Percentiles rank a stretch among this genome's conserved stretches.
These are phyloP conservation scores for Lasiommata megera DNA, from an alignment of 2,888 invertebrate species.

Conservation along the genomic window DNA sequence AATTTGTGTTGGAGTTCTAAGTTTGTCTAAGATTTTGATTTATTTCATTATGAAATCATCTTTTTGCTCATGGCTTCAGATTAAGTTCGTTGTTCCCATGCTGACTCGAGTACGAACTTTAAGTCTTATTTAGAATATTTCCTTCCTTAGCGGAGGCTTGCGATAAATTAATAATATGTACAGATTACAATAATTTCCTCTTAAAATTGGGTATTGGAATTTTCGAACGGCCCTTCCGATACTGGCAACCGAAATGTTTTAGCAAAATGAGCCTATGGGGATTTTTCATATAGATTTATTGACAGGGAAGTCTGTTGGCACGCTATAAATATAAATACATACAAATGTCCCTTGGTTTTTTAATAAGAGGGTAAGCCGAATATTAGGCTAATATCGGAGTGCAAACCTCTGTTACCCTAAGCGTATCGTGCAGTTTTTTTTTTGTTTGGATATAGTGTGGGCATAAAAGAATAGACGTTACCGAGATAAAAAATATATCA, in stretches of 20 bases:
- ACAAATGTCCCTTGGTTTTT: slow-evolving; percentile 78
- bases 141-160: too few species aligned
- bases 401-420: slow-evolving; percentile 76
- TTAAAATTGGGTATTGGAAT: slow-evolving; percentile 9
- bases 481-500: slow-evolving; percentile 28
- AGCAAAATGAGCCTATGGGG: slow-evolving; percentile 74
- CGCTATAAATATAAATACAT: slow-evolving; percentile 65
- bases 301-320: slow-evolving; percentile 56
- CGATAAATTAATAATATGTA: too few species aligned
- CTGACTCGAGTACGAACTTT: too few species aligned
- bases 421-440: slow-evolving; percentile 58
- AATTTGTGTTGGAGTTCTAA: too few species aligned
- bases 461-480: slow-evolving; percentile 29
- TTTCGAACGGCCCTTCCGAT: slow-evolving; percentile 17
- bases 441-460: slow-evolving; percentile 43
- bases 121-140: too few species aligned
- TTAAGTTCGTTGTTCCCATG: too few species aligned
- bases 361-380: slow-evolving; percentile 77
- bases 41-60: too few species aligned
- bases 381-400: slow-evolving; percentile 79
- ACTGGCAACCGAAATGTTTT: slow-evolving; percentile 61
- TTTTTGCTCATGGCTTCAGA: too few species aligned
- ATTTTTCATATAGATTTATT: slow-evolving; percentile 49
- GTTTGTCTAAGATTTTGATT: too few species aligned
- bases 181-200: too few species aligned